These are phyloP conservation scores for Drymonia ruficornis DNA, from an alignment of 2,888 invertebrate species.

Conservation along the genomic window DNA sequence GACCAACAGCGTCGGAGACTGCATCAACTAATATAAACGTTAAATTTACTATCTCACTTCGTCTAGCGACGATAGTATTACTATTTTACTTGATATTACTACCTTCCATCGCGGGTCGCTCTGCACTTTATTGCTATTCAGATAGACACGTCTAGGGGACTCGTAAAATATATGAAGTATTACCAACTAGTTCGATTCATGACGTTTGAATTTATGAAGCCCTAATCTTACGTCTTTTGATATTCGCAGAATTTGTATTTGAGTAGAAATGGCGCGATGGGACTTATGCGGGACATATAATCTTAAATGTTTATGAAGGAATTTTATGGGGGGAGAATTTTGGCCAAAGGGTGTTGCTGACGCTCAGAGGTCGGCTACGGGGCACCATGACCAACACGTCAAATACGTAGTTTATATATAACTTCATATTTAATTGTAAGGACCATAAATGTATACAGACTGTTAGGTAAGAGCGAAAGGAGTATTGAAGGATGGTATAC, in stretches of 20 bases:
- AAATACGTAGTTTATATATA: too few relatives aligned
- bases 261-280: too few relatives aligned
- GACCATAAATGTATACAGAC: too few relatives aligned
- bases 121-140: constrained; percentile 54
- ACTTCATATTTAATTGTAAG: too few relatives aligned
- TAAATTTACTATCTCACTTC: constrained; percentile 39
- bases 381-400: too few relatives aligned
- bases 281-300: too few relatives aligned
- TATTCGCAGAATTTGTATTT: constrained; percentile 31
- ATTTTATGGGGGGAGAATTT: too few relatives aligned
- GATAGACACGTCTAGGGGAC: constrained; percentile 44
- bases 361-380: too few relatives aligned
- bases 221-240: constrained; percentile 42
- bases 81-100: constrained; percentile 50
- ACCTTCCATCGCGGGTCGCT: constrained; percentile 38
- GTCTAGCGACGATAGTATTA: constrained; percentile 37
- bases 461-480: too few relatives aligned
- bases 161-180: constrained; percentile 51
- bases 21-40: constrained; percentile 38
- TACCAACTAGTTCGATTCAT: constrained; percentile 37
- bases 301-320: too few relatives aligned
- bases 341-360: too few relatives aligned
- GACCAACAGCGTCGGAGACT: constrained; percentile 13
- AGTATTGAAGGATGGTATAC: too few relatives aligned
- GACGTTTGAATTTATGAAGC: constrained; percentile 40